phyloP scores from a whole-genome alignment of 2,888 invertebrate species.

The Clanis bilineata region DNA sequence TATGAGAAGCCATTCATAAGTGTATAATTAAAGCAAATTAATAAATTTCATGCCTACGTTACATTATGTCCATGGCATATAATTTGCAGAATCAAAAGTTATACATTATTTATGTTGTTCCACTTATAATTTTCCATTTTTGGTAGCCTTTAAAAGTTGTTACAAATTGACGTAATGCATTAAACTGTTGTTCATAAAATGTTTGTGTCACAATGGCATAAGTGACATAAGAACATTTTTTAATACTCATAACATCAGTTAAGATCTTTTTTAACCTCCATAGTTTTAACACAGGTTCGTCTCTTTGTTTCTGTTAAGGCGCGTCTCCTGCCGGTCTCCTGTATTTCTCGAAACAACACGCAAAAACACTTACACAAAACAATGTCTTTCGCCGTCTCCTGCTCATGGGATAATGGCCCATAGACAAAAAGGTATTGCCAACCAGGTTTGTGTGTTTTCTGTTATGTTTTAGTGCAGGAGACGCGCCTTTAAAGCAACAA shows the following conservation, averaged over 20 bases:
- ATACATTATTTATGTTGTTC: constrained; percentile 19
- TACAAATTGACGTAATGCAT: background rate
- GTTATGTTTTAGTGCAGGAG: too few species aligned
- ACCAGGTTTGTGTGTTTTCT: too few species aligned
- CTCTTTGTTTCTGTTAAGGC: too few species aligned
- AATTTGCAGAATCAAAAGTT: constrained; percentile 20
- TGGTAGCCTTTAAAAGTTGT: background rate
- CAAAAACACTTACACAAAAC: too few species aligned
- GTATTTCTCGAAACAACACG: too few species aligned
- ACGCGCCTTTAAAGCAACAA: too few species aligned
- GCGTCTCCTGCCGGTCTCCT: too few species aligned
- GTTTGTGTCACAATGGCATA: background rate
- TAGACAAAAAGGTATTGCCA: too few species aligned
- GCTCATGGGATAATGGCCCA: too few species aligned
- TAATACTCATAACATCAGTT: background rate
- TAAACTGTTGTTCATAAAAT: background rate
- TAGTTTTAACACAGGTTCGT: too few species aligned
- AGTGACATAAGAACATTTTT: background rate
- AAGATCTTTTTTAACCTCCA: too few species aligned
- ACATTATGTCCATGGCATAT: constrained; percentile 37
- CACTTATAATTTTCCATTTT: constrained; percentile 21
- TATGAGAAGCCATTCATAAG: background rate
- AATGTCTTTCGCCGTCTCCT: too few species aligned
- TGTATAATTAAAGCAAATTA: background rate
- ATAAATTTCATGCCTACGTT: constrained; percentile 20